phyloP scores from a whole-genome alignment of 2,113 vertebrate species.

The Sarotherodon lohbergeri region DNA sequence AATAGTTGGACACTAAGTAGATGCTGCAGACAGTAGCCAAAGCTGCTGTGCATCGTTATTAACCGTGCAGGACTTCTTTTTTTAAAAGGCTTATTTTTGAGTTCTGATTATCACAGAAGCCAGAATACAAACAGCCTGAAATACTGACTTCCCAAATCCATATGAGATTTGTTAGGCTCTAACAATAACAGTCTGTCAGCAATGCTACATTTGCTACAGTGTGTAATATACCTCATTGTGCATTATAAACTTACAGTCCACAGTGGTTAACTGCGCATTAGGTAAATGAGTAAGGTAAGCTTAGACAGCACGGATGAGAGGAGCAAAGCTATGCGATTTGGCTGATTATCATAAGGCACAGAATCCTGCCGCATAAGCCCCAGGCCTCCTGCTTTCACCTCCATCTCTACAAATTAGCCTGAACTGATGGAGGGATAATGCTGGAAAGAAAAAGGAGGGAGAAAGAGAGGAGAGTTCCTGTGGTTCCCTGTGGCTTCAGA shows the following conservation, averaged over 20 bases:
- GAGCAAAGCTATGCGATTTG: conserved; percentile 10
- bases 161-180: conserved; percentile 8
- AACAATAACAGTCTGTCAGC: conserved; percentile 22
- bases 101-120: not conserved
- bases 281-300: conserved; percentile 4
- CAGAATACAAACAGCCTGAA: not conserved
- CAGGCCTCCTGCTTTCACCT: conserved; percentile 26
- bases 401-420: conserved; percentile 35
- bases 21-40: not conserved
- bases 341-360: conserved; percentile 7
- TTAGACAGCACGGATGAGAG: not conserved
- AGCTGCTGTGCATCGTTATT: not conserved
- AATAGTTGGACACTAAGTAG: not conserved
- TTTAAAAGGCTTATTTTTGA: not conserved
- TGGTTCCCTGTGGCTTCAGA: conserved; percentile 56
- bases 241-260: not conserved
- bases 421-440: conserved; percentile 34
- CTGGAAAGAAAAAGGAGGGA: conserved; percentile 15
- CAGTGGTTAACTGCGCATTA: not conserved
- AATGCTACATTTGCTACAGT: not conserved
- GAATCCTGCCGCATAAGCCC: conserved; percentile 1
- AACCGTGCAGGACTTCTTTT: not conserved
- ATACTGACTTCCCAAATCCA: not conserved
- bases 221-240: conserved; percentile 1
- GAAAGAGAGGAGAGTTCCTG: conserved; percentile 52